Evolutionary conservation across 2,888 invertebrate genomes (phyloP).

Genomic region (Ariolimax columbianus): DNA sequence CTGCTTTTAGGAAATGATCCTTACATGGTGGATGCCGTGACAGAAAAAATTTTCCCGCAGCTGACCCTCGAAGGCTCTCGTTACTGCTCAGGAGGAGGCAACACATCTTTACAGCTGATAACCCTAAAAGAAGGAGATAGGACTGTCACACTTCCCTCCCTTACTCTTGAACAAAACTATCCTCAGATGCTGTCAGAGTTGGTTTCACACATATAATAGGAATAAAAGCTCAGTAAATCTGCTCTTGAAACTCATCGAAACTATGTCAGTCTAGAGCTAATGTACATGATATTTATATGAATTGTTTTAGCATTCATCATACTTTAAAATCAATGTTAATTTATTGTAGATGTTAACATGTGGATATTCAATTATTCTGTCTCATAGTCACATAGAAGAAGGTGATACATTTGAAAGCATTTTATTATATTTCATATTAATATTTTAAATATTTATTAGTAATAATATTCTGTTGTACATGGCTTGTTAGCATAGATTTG

Average conservation of each 20-base stretch:
- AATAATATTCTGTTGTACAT: too few relatives aligned
- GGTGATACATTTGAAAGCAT: too few relatives aligned
- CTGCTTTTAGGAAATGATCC: constrained; percentile 80
- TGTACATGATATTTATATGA: background rate
- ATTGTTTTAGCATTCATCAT: too few relatives aligned
- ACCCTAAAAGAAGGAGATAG: constrained; percentile 78
- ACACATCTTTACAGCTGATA: constrained; percentile 75
- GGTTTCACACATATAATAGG: constrained; percentile 78
- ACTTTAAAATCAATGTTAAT: too few relatives aligned
- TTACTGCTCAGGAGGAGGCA: constrained; percentile 59
- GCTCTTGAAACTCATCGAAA: background rate
- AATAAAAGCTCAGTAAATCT: background rate
- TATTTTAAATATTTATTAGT: too few relatives aligned
- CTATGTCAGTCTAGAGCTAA: background rate
- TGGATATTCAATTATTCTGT: too few relatives aligned
- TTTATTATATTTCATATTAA: too few relatives aligned
- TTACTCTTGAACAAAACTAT: constrained; percentile 80
- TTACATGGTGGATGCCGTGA: constrained; percentile 78
- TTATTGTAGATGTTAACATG: too few relatives aligned
- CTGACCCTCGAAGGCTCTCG: constrained; percentile 68
- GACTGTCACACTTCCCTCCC: constrained; percentile 78
- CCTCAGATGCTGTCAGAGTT: constrained; percentile 81
- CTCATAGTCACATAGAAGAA: too few relatives aligned
- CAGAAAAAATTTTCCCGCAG: constrained; percentile 79
- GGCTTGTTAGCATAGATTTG: too few relatives aligned